These are phyloP conservation scores for Staurois parvus DNA, from an alignment of 2,797 vertebrate genomes.

Conservation along the genomic window DNA sequence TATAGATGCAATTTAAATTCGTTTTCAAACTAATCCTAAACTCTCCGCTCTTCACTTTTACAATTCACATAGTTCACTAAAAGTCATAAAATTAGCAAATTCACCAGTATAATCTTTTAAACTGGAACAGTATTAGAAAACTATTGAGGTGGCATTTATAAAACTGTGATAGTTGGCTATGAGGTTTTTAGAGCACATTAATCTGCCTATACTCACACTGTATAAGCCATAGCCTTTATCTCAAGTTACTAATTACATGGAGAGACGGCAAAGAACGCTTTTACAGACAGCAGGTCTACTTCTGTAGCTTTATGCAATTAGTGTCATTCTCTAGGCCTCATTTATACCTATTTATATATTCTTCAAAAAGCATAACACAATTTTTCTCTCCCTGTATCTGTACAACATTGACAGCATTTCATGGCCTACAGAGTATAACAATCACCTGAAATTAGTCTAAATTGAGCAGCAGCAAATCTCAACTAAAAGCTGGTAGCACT, in stretches of 20 bases:
- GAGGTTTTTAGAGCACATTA: slow-evolving; percentile 41
- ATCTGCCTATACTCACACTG: slow-evolving; percentile 40
- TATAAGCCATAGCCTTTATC: slow-evolving; percentile 52
- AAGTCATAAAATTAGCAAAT: background rate
- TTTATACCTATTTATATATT: slow-evolving; percentile 63
- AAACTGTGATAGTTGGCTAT: slow-evolving; percentile 13
- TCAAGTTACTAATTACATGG: slow-evolving; percentile 55
- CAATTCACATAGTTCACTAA: background rate
- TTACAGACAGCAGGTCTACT: slow-evolving; percentile 61
- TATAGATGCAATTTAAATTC: background rate
- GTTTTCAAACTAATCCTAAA: background rate
- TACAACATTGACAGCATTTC: slow-evolving; percentile 62
- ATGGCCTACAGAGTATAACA: slow-evolving; percentile 63
- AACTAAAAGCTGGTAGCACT: slow-evolving; percentile 62
- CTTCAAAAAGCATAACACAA: slow-evolving; percentile 58
- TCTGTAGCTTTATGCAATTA: slow-evolving; percentile 61
- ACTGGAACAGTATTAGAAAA: background rate
- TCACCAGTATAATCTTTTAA: background rate
- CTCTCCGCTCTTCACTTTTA: background rate
- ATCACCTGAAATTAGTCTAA: slow-evolving; percentile 63
- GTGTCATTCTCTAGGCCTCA: slow-evolving; percentile 60
- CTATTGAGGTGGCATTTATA: slow-evolving; percentile 28
- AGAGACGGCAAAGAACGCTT: slow-evolving; percentile 52
- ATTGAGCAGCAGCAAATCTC: slow-evolving; percentile 62
- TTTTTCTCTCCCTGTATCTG: slow-evolving; percentile 59